Evolutionary conservation across 2,888 invertebrate genomes (phyloP).

Genomic region (Tetrapedia diversipes): DNA sequence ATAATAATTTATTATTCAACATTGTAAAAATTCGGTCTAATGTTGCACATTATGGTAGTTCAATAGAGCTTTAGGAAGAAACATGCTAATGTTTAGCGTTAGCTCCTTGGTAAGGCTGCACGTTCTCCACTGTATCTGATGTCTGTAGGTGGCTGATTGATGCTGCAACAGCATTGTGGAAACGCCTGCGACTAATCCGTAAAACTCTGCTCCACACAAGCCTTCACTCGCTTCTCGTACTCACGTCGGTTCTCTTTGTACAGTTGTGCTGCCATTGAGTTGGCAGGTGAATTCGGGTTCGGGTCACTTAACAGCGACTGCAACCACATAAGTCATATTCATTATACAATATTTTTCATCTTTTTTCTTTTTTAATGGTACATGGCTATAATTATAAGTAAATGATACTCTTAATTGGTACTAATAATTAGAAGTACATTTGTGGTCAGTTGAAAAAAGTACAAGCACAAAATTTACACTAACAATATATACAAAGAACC

Average conservation of each 20-base stretch:
- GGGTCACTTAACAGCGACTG: constrained; percentile 99
- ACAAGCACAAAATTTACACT: constrained; percentile 51
- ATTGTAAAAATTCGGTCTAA: constrained; percentile 81
- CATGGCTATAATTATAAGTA: constrained; percentile 53
- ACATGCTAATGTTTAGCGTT: constrained; percentile 79
- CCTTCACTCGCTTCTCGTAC: constrained; percentile 99
- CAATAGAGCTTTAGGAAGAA: constrained; percentile 76
- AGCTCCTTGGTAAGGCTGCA: constrained; percentile 80
- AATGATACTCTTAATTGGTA: constrained; percentile 37
- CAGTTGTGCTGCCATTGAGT: constrained; percentile 99
- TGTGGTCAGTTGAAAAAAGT: constrained; percentile 47
- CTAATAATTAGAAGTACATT: constrained; percentile 41
- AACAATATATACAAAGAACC: constrained; percentile 44
- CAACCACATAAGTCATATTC: constrained; percentile 83
- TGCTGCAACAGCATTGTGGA: constrained; percentile 67
- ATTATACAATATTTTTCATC: constrained; percentile 53
- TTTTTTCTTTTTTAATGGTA: constrained; percentile 34
- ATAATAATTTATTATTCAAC: constrained; percentile 82
- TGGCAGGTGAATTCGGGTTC: constrained; percentile 99
- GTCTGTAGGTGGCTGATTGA: constrained; percentile 74
- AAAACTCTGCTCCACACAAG: constrained; percentile 99
- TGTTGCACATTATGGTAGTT: constrained; percentile 74
- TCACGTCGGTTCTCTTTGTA: constrained; percentile 99
- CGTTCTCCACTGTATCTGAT: constrained; percentile 75
- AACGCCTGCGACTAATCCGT: constrained; percentile 89